Percentiles rank a stretch among this genome's conserved stretches.
Evolutionary conservation across 2,888 invertebrate genomes (phyloP).

Genomic region (Tenthredo notha): DNA sequence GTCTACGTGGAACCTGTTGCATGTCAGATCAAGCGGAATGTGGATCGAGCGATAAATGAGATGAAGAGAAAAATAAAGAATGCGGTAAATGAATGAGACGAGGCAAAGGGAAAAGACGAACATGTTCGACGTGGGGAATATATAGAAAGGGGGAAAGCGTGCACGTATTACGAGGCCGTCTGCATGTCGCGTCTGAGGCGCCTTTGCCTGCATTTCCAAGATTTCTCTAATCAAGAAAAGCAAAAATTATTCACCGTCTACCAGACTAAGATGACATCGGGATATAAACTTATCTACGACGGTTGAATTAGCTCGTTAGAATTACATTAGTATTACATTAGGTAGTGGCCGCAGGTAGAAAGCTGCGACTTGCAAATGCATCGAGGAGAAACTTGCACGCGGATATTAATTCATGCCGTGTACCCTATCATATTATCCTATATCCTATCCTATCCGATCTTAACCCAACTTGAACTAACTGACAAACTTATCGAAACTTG

Average conservation of each 20-base stretch:
- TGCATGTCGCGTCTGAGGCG: neutral
- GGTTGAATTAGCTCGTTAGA: conserved; percentile 37
- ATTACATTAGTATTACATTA: conserved; percentile 49
- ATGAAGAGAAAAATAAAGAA: neutral
- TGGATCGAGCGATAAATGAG: neutral
- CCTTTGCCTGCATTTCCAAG: conserved; percentile 6
- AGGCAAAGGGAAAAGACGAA: conserved; percentile 5
- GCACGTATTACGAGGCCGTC: conserved; percentile 19
- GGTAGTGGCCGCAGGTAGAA: conserved; percentile 24
- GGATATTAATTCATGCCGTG: conserved; percentile 39
- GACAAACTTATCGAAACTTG: neutral
- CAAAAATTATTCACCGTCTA: conserved; percentile 11
- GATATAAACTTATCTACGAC: neutral
- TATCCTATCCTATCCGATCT: neutral
- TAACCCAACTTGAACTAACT: conserved; percentile 5
- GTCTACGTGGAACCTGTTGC: neutral
- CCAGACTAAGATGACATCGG: neutral
- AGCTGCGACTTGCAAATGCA: conserved; percentile 28
- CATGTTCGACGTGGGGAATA: neutral
- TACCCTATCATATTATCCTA: neutral
- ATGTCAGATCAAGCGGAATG: neutral
- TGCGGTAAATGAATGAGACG: neutral
- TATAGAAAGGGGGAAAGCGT: conserved; percentile 46
- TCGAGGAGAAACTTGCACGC: conserved; percentile 42
- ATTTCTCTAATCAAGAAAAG: conserved; percentile 40